A percentile compares a stretch with the other conserved stretches of the same genome.
Evolutionary conservation across 2,113 vertebrate species (phyloP).

Genomic region (Lophius piscatorius): DNA sequence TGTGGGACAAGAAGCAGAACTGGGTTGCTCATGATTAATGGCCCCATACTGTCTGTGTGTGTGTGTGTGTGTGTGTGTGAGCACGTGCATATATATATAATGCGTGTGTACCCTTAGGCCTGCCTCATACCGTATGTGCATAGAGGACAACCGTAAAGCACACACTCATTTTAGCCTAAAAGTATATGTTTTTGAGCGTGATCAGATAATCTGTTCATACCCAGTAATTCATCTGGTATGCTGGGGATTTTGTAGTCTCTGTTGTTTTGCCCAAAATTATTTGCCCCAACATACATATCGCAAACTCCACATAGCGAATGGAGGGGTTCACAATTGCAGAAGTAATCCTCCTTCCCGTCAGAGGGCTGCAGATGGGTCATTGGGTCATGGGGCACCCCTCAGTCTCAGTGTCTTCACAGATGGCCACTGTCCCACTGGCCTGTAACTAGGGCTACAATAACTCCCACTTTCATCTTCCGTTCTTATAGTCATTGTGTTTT

Average conservation of each 20-base stretch:
- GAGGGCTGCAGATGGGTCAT: constrained; percentile 35
- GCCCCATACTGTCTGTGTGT: constrained; percentile 21
- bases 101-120: constrained; percentile 19
- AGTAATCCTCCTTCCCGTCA: constrained; percentile 41
- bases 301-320: constrained; percentile 24
- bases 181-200: not conserved
- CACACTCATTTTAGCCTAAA: constrained; percentile 3
- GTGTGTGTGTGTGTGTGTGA: constrained; percentile 6
- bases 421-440: constrained; percentile 42
- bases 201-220: constrained; percentile 18
- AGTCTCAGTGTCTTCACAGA: constrained; percentile 41
- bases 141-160: constrained; percentile 13
- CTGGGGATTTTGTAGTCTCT: not conserved
- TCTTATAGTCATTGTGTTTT: no score
- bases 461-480: no score
- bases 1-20: constrained; percentile 53
- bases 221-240: constrained; percentile 7
- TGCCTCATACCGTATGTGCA: not conserved
- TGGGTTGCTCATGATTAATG: constrained; percentile 68
- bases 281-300: not conserved
- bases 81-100: not conserved
- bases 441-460: not conserved
- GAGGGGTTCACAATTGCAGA: constrained; percentile 14
- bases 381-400: constrained; percentile 40
- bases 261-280: constrained; percentile 28